Base-by-base conservation (phyloP, 2,797 vertebrate genomes). In the Rhabdomys pumilio region DNA sequence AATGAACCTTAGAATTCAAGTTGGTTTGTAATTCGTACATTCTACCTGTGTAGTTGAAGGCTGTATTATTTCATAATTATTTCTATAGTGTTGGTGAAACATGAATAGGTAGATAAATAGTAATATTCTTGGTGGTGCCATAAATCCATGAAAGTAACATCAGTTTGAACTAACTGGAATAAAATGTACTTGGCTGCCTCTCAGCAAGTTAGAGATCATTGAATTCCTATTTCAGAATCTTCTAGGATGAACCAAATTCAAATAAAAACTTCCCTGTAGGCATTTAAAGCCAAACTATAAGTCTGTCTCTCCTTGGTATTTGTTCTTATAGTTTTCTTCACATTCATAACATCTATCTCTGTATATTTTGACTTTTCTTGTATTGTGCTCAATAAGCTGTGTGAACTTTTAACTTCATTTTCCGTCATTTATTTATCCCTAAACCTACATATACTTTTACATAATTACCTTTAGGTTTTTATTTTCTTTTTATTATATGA, bases 131-230 rank as follows among this genome's bases (percentile, higher is more conserved):
- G 0, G 22, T 79, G 86, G 38, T 81, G 34, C 34, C 44, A 50
- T 91, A 96, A 97, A 89, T 90, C 50, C n/a, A 57, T 57, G 83
- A 93, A 95, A 59, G 53, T 72, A 94, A 75, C 57, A 92, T 89
- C 44, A 92, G 14, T 34, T 95, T 77, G 83, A 87, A 95, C 15
- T 20, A 79, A 87, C 72, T 82, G 61, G 17, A 79, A 76, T 80
- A 77, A 96, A 93, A 93, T 93, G 53, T 75, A 76, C 15, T 75
- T 88, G 72, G 55, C 67, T 93, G 34, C 29, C 80, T 96, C 81
- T 94, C 85, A 92, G 72, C 90, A 97, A 94, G 79, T 93, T 91
- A 80, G n/a, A 90, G 47, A 96, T 97, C 72, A 86, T 20, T 93
- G 76, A 96, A 92, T 41, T 95, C 73, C 75, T 65, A 92, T 92